phyloP scores from a whole-genome alignment of 1,140 invertebrate species.

The Aphidius ervi region DNA sequence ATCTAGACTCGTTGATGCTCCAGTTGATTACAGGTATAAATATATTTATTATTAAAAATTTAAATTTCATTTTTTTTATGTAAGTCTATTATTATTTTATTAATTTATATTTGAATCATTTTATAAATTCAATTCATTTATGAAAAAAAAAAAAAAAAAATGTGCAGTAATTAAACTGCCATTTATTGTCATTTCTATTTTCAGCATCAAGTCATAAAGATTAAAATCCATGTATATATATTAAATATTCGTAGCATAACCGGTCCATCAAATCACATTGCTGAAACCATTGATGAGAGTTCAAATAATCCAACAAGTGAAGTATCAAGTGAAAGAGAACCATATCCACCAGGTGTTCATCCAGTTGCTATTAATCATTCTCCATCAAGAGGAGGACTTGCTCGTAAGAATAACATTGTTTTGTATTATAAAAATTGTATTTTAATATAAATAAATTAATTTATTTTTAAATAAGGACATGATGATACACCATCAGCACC shows the following conservation, averaged over 20 bases:
- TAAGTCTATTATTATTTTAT: not conserved
- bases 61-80: not conserved
- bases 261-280: constrained; percentile 26
- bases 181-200: too few species aligned
- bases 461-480: constrained; percentile 28
- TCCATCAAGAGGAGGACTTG: constrained; percentile 14
- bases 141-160: not conserved
- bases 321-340: constrained; percentile 11
- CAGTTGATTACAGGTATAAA: constrained; percentile 35
- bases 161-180: too few species aligned
- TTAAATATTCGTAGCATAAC: constrained; percentile 31
- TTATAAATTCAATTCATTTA: constrained; percentile 11
- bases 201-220: not conserved
- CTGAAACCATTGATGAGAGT: constrained; percentile 19
- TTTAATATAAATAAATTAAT: not conserved
- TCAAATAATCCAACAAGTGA: constrained; percentile 13
- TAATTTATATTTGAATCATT: not conserved
- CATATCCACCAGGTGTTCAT: constrained; percentile 5
- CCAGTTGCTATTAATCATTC: constrained; percentile 29
- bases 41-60: not conserved
- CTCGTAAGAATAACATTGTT: constrained; percentile 1
- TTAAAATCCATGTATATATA: constrained; percentile 18
- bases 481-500: constrained; percentile 65
- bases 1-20: constrained; percentile 41
- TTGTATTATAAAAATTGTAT: not conserved